Conservation (phyloP, 2,113 vertebrate species). For the Mastomys coucha region DNA sequence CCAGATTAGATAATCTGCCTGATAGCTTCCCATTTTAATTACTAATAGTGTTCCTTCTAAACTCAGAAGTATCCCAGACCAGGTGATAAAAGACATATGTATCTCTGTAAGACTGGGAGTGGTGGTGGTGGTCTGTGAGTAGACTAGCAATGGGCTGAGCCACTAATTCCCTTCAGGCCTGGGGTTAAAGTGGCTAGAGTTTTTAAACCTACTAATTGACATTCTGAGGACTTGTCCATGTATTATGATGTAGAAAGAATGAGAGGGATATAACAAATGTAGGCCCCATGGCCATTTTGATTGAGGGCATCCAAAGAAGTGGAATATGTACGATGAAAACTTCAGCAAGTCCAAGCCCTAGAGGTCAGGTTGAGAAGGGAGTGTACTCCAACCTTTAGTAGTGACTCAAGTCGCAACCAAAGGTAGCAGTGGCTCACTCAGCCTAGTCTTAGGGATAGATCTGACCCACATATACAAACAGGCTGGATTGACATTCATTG, state of each 20-base stretch:
- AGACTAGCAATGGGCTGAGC: not conserved
- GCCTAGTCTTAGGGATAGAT: not conserved
- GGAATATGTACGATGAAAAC: not conserved
- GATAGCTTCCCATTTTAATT: constrained; percentile 46
- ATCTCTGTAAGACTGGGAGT: not conserved
- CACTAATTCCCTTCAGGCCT: not conserved
- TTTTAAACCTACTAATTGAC: not conserved
- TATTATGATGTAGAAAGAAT: not conserved
- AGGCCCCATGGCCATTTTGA: not conserved
- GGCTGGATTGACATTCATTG: not conserved
- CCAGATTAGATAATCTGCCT: constrained; percentile 20
- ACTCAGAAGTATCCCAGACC: constrained; percentile 4
- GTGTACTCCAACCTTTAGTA: not conserved
- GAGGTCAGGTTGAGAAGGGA: not conserved
- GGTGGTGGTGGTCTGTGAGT: too few relatives aligned
- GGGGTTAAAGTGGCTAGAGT: not conserved
- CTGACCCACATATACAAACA: not conserved
- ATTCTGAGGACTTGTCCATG: not conserved
- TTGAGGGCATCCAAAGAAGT: not conserved
- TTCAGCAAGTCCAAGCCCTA: constrained; percentile 16
- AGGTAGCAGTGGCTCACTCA: not conserved
- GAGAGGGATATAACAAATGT: not conserved
- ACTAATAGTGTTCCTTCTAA: constrained; percentile 40
- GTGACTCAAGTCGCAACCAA: not conserved
- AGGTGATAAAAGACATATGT: not conserved